These are phyloP conservation scores for Halictus ligatus DNA, from an alignment of 2,888 invertebrate genomes.

Conservation along the genomic window DNA sequence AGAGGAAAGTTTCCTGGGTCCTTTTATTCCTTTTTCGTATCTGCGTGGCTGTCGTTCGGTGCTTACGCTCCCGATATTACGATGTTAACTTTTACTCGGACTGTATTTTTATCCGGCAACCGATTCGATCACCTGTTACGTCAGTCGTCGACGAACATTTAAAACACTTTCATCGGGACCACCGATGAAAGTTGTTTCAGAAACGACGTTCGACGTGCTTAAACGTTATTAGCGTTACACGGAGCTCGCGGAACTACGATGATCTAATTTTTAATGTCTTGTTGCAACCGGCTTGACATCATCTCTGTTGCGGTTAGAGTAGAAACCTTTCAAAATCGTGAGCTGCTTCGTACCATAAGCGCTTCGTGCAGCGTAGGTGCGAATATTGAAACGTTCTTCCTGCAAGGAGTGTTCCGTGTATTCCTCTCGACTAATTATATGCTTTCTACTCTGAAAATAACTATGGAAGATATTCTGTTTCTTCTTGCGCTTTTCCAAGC, in stretches of 20 bases:
- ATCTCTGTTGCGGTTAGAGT: neutral
- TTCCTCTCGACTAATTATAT: neutral
- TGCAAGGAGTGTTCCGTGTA: neutral
- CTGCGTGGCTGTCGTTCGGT: neutral
- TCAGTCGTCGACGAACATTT: neutral
- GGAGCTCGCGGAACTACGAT: neutral
- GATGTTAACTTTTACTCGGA: neutral
- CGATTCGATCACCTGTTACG: neutral
- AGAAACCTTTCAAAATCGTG: neutral
- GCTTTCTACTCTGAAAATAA: neutral
- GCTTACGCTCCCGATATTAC: neutral
- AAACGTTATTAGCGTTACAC: slow-evolving; percentile 8
- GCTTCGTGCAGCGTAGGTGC: neutral
- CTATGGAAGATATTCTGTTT: neutral
- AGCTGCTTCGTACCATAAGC: neutral
- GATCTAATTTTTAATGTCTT: slow-evolving; percentile 12
- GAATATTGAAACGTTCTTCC: neutral
- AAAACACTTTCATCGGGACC: slow-evolving; percentile 19
- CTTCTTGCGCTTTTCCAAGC: neutral
- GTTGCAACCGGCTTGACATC: neutral
- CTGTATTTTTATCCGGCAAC: neutral
- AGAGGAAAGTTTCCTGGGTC: slow-evolving; percentile 56
- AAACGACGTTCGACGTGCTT: neutral
- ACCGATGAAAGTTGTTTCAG: slow-evolving; percentile 16
- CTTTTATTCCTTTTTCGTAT: neutral